A percentile compares a stretch with the other conserved stretches of the same genome.
phyloP scores from a whole-genome alignment of 92 coral and sea anemone genomes.

The Paramuricea clavata region DNA sequence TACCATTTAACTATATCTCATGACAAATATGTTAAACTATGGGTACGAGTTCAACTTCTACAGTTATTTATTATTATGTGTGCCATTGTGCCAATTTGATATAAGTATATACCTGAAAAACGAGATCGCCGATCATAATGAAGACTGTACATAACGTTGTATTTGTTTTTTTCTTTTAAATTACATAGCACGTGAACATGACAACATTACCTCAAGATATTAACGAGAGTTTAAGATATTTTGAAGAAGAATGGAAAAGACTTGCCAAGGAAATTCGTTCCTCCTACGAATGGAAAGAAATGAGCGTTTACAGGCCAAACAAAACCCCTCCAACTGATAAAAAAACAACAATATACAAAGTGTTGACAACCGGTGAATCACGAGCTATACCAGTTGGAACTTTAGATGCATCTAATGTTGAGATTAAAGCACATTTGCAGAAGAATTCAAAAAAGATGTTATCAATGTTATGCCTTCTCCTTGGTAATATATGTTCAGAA shows the following conservation, averaged over 20 bases:
- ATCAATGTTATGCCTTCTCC: slow-evolving; percentile 71
- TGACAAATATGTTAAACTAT: no score
- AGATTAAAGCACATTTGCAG: neutral
- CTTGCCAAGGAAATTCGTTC: slow-evolving; percentile 13
- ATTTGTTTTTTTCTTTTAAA: neutral
- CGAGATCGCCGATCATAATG: no score
- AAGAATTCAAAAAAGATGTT: neutral
- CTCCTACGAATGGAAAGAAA: slow-evolving; percentile 14
- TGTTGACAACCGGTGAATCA: neutral
- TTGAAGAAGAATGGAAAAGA: neutral
- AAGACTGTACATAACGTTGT: no score
- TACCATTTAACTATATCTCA: no score
- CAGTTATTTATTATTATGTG: no score
- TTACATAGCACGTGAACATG: neutral
- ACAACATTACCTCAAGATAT: neutral
- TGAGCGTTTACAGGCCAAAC: neutral
- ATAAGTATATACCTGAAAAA: no score
- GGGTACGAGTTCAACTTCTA: no score
- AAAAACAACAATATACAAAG: neutral
- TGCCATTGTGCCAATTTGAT: no score
- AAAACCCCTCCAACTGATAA: neutral
- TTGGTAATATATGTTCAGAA: slow-evolving; percentile 76
- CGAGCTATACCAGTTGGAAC: slow-evolving; percentile 2
- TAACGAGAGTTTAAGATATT: neutral
- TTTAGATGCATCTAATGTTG: neutral